Base-by-base conservation (phyloP, 2,888 invertebrate species). In the Ormyrus nitidulus region DNA sequence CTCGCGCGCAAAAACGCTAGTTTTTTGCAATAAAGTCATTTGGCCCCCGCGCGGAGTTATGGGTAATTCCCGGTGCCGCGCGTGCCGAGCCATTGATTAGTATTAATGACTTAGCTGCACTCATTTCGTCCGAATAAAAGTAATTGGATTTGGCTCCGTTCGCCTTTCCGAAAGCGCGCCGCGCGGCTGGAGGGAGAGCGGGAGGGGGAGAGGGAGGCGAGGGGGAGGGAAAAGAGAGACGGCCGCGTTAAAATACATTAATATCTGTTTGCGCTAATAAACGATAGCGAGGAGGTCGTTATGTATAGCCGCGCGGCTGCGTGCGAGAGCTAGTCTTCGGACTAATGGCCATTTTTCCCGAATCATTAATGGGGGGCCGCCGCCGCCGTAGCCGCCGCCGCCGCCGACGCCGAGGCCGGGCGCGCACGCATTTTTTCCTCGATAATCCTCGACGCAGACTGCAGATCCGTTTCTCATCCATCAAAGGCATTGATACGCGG, bases 51-150 rank as follows among this genome's bases (percentile, higher is more conserved):
- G 5, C 68, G 64, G 89, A 90, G 88, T 90, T 90, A 90, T 90
- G 89, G 89, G 87, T 90, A 89, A 90, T 89, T 89, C 88, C 86
- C 87, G 85, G 51, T 56, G 19, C 46, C 53, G 46, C 77, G 58
- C 9, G 74, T 78, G 84, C 84, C 84, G 84, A 83, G 83, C 89
- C 90, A 90, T 90, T 90, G 90, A 90, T 90, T 90, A 90, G 90
- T 90, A 90, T 90, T 90, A 90, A 90, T 90, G 90, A 90, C 90
- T 89, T 89, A 89, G 90, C 89, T 89, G 90, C 90, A 89, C 90
- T 90, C 90, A 90, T 90, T 90, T 90, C 87, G 87, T 89, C 90
- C 89, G 90, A 90, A 90, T 90, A 90, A 90, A 90, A 90, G 89
- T 90, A 90, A 90, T 90, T 90, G 90, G 90, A 90, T 90, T 90